A percentile compares a stretch with the other conserved stretches of the same genome.
Conservation (phyloP, 2,888 invertebrate species). For the Machimus rusticus region DNA sequence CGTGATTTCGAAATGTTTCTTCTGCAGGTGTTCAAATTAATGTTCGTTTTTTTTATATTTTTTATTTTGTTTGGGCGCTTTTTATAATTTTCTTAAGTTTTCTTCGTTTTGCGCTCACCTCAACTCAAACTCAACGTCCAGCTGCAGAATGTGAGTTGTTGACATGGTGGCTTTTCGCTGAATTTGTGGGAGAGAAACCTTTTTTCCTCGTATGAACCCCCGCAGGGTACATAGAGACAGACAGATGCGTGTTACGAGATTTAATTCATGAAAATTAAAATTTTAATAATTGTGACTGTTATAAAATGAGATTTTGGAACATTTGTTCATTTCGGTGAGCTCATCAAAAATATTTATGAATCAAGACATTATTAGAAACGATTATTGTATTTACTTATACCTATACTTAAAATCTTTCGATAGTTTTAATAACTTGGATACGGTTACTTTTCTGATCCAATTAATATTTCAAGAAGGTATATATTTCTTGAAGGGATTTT, state of each 20-base stretch:
- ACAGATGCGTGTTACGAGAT: neutral
- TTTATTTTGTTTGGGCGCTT: neutral
- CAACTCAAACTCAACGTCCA: constrained; percentile 2
- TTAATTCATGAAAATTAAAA: neutral
- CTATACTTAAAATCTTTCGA: neutral
- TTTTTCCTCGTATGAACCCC: neutral
- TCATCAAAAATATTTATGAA: neutral
- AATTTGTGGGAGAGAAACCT: neutral
- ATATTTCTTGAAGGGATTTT: too few species aligned
- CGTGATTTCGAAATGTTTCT: constrained; percentile 47
- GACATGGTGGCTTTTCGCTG: neutral
- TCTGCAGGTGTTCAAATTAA: constrained; percentile 48
- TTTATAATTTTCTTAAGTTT: neutral
- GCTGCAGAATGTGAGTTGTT: constrained; percentile 11
- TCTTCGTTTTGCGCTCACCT: constrained; percentile 4
- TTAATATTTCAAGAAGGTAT: too few species aligned
- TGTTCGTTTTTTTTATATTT: constrained; percentile 11
- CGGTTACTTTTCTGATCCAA: too few species aligned
- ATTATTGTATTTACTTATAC: neutral
- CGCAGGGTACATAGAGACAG: neutral
- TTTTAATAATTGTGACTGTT: neutral
- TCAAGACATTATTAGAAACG: neutral
- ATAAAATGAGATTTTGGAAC: neutral
- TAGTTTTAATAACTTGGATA: too few species aligned
- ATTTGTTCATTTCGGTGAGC: neutral